A percentile compares a stretch with the other conserved stretches of the same genome.
phyloP scores from a whole-genome alignment of 2,113 vertebrate genomes.

The Prunella fulvescens region DNA sequence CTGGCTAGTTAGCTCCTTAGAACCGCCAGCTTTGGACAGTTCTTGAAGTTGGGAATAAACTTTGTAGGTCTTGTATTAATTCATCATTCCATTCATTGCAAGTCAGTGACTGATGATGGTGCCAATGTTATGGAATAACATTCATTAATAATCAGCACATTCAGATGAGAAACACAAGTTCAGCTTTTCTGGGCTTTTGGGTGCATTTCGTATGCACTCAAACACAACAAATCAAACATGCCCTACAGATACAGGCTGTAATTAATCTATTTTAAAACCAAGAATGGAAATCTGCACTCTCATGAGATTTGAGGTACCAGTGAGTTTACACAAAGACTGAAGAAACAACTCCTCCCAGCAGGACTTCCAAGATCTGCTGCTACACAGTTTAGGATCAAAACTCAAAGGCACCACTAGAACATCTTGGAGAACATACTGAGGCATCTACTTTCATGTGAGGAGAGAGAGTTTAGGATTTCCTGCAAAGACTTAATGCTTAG shows the following conservation, averaged over 20 bases:
- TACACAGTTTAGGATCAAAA: background rate
- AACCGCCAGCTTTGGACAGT: background rate
- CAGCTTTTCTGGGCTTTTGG: background rate
- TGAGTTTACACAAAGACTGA: background rate
- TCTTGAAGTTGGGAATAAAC: constrained; percentile 7
- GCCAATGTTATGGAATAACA: background rate
- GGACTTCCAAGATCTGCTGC: background rate
- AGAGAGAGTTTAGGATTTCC: background rate
- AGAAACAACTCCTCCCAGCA: background rate
- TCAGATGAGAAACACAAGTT: background rate
- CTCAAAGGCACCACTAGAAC: background rate
- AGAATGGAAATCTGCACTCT: background rate
- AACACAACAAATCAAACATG: background rate
- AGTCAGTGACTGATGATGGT: constrained; percentile 5
- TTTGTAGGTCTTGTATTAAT: background rate
- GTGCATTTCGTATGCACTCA: background rate
- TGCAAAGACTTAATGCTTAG: background rate
- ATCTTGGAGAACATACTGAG: background rate
- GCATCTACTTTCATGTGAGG: background rate
- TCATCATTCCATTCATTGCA: background rate
- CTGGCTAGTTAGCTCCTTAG: background rate
- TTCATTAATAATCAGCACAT: constrained; percentile 43
- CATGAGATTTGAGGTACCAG: background rate
- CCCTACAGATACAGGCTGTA: background rate
- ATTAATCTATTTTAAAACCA: background rate